Percentiles rank a stretch among this genome's conserved stretches.
These are phyloP conservation scores for Himantopus leucocephalus DNA, from an alignment of 2,113 vertebrate species.

Conservation along the genomic window DNA sequence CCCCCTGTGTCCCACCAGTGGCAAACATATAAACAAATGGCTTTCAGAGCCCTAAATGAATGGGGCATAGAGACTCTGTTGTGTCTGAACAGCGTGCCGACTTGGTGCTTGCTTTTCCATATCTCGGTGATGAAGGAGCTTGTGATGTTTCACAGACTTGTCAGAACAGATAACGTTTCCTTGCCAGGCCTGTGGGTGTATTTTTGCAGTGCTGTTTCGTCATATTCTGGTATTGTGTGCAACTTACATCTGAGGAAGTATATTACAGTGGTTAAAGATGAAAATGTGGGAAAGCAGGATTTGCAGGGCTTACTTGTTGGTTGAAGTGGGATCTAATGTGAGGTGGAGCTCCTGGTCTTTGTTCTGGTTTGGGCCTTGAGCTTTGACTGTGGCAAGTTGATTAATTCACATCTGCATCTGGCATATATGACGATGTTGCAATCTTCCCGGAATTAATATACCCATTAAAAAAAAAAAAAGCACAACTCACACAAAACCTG, in stretches of 20 bases:
- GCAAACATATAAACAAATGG: neutral
- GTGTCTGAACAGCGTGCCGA: neutral
- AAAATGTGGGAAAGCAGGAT: constrained; percentile 25
- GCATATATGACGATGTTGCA: fast-evolving
- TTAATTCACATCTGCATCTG: neutral
- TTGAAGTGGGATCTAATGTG: neutral
- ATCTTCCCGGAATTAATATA: neutral
- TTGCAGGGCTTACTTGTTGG: neutral
- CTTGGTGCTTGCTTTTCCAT: neutral
- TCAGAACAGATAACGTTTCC: neutral
- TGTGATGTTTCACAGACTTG: neutral
- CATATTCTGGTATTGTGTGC: neutral
- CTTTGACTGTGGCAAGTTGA: neutral
- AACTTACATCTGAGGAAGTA: neutral
- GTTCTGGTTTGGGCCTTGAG: neutral
- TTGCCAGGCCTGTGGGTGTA: neutral
- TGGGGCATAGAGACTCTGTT: neutral
- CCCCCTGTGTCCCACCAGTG: neutral
- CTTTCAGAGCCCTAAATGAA: neutral
- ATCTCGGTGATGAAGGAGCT: neutral
- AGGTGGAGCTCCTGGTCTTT: neutral
- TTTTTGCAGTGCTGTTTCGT: neutral
- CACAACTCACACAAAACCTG: neutral
- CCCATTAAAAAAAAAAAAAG: neutral
- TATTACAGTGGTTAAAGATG: neutral